phyloP scores from a whole-genome alignment of 1,140 invertebrate species.

The Rhopalosiphum maidis region DNA sequence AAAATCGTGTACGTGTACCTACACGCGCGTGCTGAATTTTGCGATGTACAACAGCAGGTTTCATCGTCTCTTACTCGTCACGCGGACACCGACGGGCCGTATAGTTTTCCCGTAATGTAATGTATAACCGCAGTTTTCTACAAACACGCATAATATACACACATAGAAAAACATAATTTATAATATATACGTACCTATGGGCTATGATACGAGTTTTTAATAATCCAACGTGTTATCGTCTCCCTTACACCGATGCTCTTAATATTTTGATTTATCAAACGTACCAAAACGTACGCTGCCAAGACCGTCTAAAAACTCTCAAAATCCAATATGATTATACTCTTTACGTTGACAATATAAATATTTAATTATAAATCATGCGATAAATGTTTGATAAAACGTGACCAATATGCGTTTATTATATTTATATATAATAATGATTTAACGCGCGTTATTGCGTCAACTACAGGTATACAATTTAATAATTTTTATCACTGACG shows the following conservation, averaged over 20 bases:
- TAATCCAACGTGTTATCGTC: neutral
- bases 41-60: neutral
- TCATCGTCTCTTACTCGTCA: neutral
- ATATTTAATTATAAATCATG: neutral
- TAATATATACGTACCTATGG: neutral
- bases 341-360: no score
- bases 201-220: neutral
- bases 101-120: conserved; percentile 7
- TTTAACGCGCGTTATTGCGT: neutral
- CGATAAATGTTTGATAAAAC: neutral
- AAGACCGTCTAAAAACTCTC: neutral
- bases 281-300: neutral
- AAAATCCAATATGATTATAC: no score
- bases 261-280: neutral
- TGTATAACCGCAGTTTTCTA: neutral
- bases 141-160: neutral
- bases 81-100: neutral
- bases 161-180: neutral
- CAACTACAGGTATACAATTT: neutral
- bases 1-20: conserved; percentile 16
- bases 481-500: neutral
- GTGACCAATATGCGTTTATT: neutral
- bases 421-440: neutral
- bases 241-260: neutral
- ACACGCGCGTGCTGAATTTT: neutral